A percentile compares a stretch with the other conserved stretches of the same genome.
phyloP scores from a whole-genome alignment of 2,797 vertebrate genomes.

The Pseudotriccus pelzelni region DNA sequence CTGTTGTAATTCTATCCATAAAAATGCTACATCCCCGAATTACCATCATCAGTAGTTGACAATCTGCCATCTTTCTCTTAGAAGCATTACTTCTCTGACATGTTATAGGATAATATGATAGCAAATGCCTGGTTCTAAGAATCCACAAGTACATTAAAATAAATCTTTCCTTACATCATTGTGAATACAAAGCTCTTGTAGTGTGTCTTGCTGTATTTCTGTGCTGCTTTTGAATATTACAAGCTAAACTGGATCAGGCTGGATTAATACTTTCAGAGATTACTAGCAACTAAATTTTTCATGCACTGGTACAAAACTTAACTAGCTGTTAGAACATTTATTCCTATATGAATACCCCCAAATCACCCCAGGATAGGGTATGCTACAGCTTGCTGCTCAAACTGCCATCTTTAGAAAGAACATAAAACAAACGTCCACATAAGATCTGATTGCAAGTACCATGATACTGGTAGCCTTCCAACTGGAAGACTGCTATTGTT shows the following conservation, averaged over 20 bases:
- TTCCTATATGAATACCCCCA: neutral
- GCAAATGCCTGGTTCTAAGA: neutral
- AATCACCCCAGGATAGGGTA: neutral
- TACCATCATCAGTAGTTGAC: neutral
- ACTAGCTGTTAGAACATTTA: neutral
- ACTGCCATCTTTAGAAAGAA: neutral
- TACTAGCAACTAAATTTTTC: neutral
- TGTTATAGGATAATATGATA: neutral
- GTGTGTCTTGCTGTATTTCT: neutral
- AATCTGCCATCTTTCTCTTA: neutral
- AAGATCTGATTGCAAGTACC: neutral
- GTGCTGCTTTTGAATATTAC: neutral
- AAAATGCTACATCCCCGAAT: neutral
- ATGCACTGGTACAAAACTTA: neutral
- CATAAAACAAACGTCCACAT: neutral
- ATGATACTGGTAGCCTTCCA: neutral
- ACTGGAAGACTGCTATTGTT: neutral
- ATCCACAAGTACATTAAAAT: neutral
- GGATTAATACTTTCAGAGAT: constrained; percentile 6
- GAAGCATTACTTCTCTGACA: neutral
- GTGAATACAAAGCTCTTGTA: constrained; percentile 5
- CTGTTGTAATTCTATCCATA: neutral
- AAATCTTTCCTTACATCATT: neutral
- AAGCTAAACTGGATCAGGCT: neutral
- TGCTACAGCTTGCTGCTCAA: neutral